phyloP scores from a whole-genome alignment of 2,888 invertebrate genomes.

The Emmelina monodactyla region DNA sequence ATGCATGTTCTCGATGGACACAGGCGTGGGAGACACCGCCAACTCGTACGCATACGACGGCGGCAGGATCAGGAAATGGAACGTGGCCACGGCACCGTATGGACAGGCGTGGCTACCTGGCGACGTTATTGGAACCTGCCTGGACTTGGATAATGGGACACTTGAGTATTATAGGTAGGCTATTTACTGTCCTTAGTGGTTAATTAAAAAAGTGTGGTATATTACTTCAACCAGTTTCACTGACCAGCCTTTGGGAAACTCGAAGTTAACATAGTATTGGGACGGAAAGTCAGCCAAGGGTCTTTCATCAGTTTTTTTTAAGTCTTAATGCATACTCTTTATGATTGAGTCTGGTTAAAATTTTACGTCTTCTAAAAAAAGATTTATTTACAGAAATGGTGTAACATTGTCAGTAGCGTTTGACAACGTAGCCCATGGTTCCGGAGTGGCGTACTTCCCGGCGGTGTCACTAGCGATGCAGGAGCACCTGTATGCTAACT shows the following conservation, averaged over 20 bases:
- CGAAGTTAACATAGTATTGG: too few species aligned
- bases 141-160: conserved; percentile 75
- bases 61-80: conserved; percentile 75
- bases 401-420: conserved; percentile 78
- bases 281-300: too few species aligned
- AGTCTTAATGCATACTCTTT: too few species aligned
- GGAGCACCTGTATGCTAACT: conserved; percentile 81
- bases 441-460: conserved; percentile 80
- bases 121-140: conserved; percentile 79
- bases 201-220: too few species aligned
- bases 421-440: conserved; percentile 72
- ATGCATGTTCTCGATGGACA: conserved; percentile 81
- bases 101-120: conserved; percentile 84
- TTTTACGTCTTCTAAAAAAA: background rate
- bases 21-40: conserved; percentile 79
- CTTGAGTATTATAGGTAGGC: conserved; percentile 70
- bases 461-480: conserved; percentile 80
- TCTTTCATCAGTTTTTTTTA: too few species aligned
- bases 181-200: background rate
- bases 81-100: conserved; percentile 73
- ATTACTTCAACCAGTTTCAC: too few species aligned
- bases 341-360: too few species aligned
- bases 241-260: too few species aligned
- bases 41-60: conserved; percentile 83
- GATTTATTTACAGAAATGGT: conserved; percentile 70